Evolutionary conservation across 2,888 invertebrate genomes (phyloP), one percentile per base, ranked within the genome.

Genomic region (Brachyptera risi): DNA sequence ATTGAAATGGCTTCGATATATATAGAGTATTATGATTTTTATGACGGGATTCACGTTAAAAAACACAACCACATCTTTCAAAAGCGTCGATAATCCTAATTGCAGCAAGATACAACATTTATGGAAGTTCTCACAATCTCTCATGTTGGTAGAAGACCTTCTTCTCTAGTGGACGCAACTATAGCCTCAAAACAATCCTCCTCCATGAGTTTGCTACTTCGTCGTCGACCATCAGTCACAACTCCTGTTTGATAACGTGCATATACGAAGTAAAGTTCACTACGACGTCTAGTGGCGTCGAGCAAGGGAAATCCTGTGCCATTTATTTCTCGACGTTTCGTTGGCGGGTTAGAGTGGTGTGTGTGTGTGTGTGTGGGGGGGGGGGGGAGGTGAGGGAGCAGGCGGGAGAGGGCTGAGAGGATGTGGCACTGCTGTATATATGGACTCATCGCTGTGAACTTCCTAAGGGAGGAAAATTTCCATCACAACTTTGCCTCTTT

Each of bases 401-500:
- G n/a, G 42, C 15, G n/a, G 17, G 19, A 5, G 17, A 23, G 9
- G 7, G 50, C 44, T 44, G 19, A 5, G 5, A n/a, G n/a, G n/a
- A n/a, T n/a, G n/a, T n/a, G n/a, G n/a, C n/a, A n/a, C n/a, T n/a
- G n/a, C n/a, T n/a, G n/a, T n/a, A n/a, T n/a, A n/a, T 21, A 21
- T 31, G 50, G 13, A 7, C 37, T 19, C 9, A 21, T 13, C 19
- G 31, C 56, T 11, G 44, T 31, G 24, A 7, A 40, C 56, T 56
- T 60, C 60, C 59, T 59, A 19, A n/a, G 31, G 60, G 60, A 47
- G 56, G 51, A 54, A 51, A 60, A 60, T 44, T 54, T 60, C 54
- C 54, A 60, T 59, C 59, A 40, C 40, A 59, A 59, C 51, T 51
- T 51, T 21, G 31, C 51, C 17, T 35, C 37, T 54, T 54, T 37